Evolutionary conservation across 2,888 invertebrate species (phyloP).

Genomic region (Mythimna lalbum): DNA sequence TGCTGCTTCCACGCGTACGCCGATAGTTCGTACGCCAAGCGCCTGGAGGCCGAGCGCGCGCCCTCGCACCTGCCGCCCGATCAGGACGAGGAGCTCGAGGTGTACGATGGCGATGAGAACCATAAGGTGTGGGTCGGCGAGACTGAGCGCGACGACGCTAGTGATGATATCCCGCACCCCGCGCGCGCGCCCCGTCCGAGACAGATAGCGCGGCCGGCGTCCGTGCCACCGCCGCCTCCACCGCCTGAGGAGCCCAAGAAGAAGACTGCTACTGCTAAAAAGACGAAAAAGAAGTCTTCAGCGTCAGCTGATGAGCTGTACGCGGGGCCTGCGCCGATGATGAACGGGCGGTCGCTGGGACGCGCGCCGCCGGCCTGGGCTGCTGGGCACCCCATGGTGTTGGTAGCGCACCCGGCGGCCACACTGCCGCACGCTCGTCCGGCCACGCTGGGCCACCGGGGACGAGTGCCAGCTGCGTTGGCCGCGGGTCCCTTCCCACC

Average conservation of each 20-base stretch:
- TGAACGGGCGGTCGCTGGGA: slow-evolving; percentile 85
- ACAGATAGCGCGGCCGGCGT: slow-evolving; percentile 94
- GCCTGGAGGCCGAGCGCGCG: slow-evolving; percentile 92
- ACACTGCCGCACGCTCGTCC: slow-evolving; percentile 86
- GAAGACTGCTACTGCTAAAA: slow-evolving; percentile 87
- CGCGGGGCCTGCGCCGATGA: slow-evolving; percentile 86
- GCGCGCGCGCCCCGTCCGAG: slow-evolving; percentile 94
- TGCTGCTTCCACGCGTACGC: slow-evolving; percentile 99
- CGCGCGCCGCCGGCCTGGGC: slow-evolving; percentile 87
- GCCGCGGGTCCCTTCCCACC: slow-evolving; percentile 85
- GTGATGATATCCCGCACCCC: slow-evolving; percentile 92
- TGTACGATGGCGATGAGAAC: slow-evolving; percentile 97
- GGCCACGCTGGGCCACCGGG: slow-evolving; percentile 90
- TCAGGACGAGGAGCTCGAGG: slow-evolving; percentile 94
- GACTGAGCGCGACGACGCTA: slow-evolving; percentile 93
- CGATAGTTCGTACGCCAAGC: slow-evolving; percentile 97
- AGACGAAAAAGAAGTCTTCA: slow-evolving; percentile 90
- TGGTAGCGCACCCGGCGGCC: slow-evolving; percentile 87
- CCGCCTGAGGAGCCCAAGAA: slow-evolving; percentile 93
- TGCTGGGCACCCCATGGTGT: slow-evolving; percentile 86
- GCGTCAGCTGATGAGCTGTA: slow-evolving; percentile 91
- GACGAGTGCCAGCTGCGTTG: slow-evolving; percentile 91
- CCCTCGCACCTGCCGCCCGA: slow-evolving; percentile 83
- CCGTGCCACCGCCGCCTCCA: slow-evolving; percentile 96
- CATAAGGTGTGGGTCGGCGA: slow-evolving; percentile 98